Evolutionary conservation across 1,140 invertebrate species (phyloP), one percentile per base, ranked within the genome.

Genomic region (Trachelipus rathkii): DNA sequence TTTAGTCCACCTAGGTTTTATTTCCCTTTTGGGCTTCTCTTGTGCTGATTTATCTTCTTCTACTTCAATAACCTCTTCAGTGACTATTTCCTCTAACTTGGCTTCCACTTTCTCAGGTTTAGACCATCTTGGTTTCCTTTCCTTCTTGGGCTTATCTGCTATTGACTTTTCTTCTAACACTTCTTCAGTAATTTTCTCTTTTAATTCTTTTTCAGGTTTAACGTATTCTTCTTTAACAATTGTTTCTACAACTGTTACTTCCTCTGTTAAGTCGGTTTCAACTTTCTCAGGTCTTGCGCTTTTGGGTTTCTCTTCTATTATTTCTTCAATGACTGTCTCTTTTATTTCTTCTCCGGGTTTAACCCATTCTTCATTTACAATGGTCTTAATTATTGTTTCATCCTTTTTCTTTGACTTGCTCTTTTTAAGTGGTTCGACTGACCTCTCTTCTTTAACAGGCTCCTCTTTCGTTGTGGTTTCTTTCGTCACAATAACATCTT

Each of bases 71-170:
- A 15, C 50, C 19, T 60, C 50, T 15, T 60, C 50, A 60, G 50
- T 19, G 3, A 60, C 50, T 3, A 60, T 60, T 60, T 13, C 19
- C 19, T 60, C 50, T 13, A 60, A 1, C 8, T 13, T 60, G 8
- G 43, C 24, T 53, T 71, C 77, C 44, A 71, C 74, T 23, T 75
- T 53, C 60, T 60, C 74, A 23, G 77, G 69, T 19, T 13, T 15
- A 4, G 2, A 0, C 50, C 50, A 13, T 8, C 50, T 60, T 60
- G 50, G 24, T 11, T 45, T 77, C 53, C 15, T 23, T 68, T 72
- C 60, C 13, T 60, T 19, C 8, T 67, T 33, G 8, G 50, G 50
- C 8, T 60, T 60, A 2, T 33, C 33, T 33, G 1, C 33, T 33
- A 6, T 6, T 33, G 50, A 73, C 15, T 75, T 45, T 68, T 8